A percentile compares a stretch with the other conserved stretches of the same genome.
phyloP scores from a whole-genome alignment of 1,140 invertebrate species.

The Octopus bimaculoides region DNA sequence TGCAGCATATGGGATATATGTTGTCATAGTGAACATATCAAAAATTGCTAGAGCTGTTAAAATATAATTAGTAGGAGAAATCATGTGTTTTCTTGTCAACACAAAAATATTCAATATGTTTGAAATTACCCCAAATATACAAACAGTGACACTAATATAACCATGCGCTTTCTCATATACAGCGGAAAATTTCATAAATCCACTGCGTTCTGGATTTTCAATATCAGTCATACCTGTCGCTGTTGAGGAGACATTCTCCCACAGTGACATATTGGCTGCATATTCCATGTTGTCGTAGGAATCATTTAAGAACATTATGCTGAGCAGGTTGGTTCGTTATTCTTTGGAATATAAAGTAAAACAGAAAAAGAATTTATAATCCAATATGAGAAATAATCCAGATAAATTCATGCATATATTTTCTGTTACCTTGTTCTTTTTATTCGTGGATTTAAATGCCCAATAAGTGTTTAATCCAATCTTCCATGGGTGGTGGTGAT shows the following conservation, averaged over 20 bases:
- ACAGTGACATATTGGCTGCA: neutral
- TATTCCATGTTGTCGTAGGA: neutral
- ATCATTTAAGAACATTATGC: neutral
- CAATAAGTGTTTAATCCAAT: too few relatives aligned
- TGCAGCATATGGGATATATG: conserved; percentile 79
- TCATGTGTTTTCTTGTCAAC: conserved; percentile 78
- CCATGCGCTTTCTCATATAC: conserved; percentile 66
- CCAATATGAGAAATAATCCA: too few relatives aligned
- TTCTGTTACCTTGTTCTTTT: too few relatives aligned
- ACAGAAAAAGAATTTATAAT: too few relatives aligned
- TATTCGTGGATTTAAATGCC: too few relatives aligned
- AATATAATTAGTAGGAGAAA: conserved; percentile 78
- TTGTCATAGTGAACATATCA: conserved; percentile 83
- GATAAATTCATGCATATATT: too few relatives aligned
- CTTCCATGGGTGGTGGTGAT: too few relatives aligned
- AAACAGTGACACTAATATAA: conserved; percentile 72
- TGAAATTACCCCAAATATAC: conserved; percentile 82
- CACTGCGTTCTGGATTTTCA: neutral
- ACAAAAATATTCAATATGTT: conserved; percentile 88
- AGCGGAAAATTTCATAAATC: conserved; percentile 27
- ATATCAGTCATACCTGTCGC: neutral
- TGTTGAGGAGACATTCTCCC: neutral
- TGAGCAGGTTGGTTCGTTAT: neutral
- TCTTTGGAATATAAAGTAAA: too few relatives aligned
- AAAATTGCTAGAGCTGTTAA: conserved; percentile 80